Evolutionary conservation across 1,140 invertebrate genomes (phyloP).

Genomic region (Dreissena polymorpha): DNA sequence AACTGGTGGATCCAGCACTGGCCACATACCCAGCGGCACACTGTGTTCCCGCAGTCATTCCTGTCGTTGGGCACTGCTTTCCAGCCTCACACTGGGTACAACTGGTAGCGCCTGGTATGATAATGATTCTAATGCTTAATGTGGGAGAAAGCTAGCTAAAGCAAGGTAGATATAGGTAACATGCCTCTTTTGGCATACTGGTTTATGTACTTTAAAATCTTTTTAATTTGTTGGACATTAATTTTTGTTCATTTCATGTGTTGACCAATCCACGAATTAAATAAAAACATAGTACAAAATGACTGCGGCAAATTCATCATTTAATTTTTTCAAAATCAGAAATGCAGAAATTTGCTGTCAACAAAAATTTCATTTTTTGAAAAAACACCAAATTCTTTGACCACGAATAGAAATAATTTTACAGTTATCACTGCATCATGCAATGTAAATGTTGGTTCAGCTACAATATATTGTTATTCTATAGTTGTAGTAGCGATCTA

Average conservation of each 20-base stretch:
- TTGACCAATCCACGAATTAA: too few relatives aligned
- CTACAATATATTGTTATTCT: too few relatives aligned
- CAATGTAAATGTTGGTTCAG: too few relatives aligned
- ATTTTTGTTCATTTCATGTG: too few relatives aligned
- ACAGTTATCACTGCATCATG: too few relatives aligned
- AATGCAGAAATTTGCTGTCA: too few relatives aligned
- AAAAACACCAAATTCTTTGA: too few relatives aligned
- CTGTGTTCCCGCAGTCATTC: slow-evolving; percentile 41
- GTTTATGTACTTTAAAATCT: not conserved
- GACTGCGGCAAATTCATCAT: too few relatives aligned
- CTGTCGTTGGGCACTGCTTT: slow-evolving; percentile 60
- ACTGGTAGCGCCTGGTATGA: slow-evolving; percentile 60
- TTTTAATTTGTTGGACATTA: not conserved
- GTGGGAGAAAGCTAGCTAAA: not conserved
- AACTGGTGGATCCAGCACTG: slow-evolving; percentile 61
- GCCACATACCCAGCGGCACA: slow-evolving; percentile 73
- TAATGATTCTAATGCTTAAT: not conserved
- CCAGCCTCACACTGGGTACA: slow-evolving; percentile 69
- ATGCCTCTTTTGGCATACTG: not conserved
- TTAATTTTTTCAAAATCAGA: too few relatives aligned
- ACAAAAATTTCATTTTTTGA: too few relatives aligned
- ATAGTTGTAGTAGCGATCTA: too few relatives aligned
- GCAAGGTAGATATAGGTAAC: not conserved
- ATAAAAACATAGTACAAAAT: too few relatives aligned
- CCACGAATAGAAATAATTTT: not conserved